phyloP scores from a whole-genome alignment of 1,140 invertebrate genomes.

The Orchestia grillus region DNA sequence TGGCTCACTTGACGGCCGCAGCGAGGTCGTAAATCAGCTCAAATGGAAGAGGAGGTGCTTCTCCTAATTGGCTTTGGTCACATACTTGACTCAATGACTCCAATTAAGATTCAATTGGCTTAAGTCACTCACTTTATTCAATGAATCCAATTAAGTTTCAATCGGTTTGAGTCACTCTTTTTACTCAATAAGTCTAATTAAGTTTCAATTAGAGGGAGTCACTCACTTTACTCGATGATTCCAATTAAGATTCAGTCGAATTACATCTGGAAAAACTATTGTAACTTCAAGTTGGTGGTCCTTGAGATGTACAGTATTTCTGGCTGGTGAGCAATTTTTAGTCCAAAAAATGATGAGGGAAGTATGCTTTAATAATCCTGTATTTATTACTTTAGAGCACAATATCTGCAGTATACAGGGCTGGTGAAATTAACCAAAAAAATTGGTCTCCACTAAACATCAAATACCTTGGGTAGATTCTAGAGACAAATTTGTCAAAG shows the following conservation, averaged over 20 bases:
- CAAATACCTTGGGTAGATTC: too few species aligned
- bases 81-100: conserved; percentile 18
- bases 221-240: conserved; percentile 29
- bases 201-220: conserved; percentile 13
- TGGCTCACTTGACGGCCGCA: background rate
- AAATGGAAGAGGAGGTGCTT: background rate
- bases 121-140: conserved; percentile 16
- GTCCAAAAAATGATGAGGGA: background rate
- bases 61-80: conserved; percentile 23
- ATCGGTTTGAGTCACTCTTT: background rate
- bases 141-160: conserved; percentile 34
- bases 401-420: too few species aligned
- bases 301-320: background rate
- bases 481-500: too few species aligned
- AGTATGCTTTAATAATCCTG: background rate
- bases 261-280: background rate
- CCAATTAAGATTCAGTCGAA: conserved; percentile 30
- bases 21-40: background rate
- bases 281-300: background rate
- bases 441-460: too few species aligned
- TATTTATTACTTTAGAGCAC: too few species aligned
- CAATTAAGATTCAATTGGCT: conserved; percentile 50
- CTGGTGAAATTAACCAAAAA: too few species aligned
- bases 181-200: conserved; percentile 28
- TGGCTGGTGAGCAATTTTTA: background rate